A percentile compares a stretch with the other conserved stretches of the same genome.
Conservation (phyloP, 2,113 vertebrate genomes). For the Halichoerus grypus region DNA sequence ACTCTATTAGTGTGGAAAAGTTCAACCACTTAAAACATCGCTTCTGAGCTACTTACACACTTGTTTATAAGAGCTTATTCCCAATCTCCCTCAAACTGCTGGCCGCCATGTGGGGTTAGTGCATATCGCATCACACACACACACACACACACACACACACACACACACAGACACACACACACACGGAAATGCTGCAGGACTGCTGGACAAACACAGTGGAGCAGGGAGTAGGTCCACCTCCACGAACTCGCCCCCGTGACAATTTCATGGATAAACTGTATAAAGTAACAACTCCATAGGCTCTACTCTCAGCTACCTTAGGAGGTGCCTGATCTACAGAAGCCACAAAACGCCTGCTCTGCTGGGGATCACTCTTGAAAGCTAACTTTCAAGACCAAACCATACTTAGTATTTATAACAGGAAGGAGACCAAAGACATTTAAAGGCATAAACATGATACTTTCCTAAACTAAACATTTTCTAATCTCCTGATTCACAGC, state of each 20-base stretch:
- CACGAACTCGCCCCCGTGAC: neutral
- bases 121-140: neutral
- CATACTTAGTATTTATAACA: neutral
- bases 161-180: neutral
- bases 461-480: neutral
- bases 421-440: neutral
- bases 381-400: neutral
- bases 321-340: neutral
- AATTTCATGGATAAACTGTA: neutral
- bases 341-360: neutral
- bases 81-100: neutral
- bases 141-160: no score
- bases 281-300: neutral
- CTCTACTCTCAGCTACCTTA: neutral
- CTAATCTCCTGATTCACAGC: neutral
- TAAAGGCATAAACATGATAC: neutral
- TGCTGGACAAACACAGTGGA: neutral
- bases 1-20: neutral
- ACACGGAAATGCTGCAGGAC: neutral
- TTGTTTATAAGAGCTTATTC: slow-evolving; percentile 45
- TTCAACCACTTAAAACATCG: neutral
- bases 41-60: slow-evolving; percentile 22
- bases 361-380: neutral
- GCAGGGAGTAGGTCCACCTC: neutral
- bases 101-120: neutral